Percentiles rank a stretch among this genome's conserved stretches.
phyloP scores from a whole-genome alignment of 1,140 invertebrate species.

The Megalopta genalis region DNA sequence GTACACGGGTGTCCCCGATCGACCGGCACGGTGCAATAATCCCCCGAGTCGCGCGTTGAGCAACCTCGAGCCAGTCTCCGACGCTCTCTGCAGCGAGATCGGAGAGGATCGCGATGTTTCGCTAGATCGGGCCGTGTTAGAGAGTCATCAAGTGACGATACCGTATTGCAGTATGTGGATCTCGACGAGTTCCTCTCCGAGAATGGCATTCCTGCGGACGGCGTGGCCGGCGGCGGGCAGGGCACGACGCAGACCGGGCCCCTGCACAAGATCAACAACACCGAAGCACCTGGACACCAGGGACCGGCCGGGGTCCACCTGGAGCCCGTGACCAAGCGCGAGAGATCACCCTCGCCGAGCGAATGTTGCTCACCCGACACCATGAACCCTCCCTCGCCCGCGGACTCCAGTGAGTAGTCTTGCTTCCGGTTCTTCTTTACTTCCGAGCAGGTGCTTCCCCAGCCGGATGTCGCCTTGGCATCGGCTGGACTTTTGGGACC shows the following conservation, averaged over 20 bases:
- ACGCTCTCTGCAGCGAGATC: too few species aligned
- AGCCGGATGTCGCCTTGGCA: too few species aligned
- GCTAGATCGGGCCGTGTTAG: too few species aligned
- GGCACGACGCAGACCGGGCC: slow-evolving; percentile 71
- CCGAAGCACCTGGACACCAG: slow-evolving; percentile 72
- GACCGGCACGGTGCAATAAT: too few species aligned
- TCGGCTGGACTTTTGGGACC: too few species aligned
- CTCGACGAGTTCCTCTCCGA: slow-evolving; percentile 97
- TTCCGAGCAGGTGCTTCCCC: too few species aligned
- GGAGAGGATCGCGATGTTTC: too few species aligned
- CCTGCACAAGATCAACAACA: slow-evolving; percentile 75
- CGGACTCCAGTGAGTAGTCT: slow-evolving; percentile 88
- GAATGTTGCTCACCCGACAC: slow-evolving; percentile 92
- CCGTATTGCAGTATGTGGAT: slow-evolving; percentile 91
- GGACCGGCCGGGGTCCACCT: slow-evolving; percentile 76
- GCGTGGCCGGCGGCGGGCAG: slow-evolving; percentile 82
- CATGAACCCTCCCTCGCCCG: slow-evolving; percentile 91
- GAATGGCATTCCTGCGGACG: slow-evolving; percentile 93
- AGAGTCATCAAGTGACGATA: not conserved
- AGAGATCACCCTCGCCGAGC: slow-evolving; percentile 90
- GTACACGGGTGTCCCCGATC: too few species aligned
- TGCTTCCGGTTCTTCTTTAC: not conserved
- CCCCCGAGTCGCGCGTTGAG: too few species aligned
- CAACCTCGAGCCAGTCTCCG: too few species aligned
- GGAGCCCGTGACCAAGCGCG: slow-evolving; percentile 83